Conservation (phyloP, 2,113 vertebrate genomes). For the Rattus rattus region DNA sequence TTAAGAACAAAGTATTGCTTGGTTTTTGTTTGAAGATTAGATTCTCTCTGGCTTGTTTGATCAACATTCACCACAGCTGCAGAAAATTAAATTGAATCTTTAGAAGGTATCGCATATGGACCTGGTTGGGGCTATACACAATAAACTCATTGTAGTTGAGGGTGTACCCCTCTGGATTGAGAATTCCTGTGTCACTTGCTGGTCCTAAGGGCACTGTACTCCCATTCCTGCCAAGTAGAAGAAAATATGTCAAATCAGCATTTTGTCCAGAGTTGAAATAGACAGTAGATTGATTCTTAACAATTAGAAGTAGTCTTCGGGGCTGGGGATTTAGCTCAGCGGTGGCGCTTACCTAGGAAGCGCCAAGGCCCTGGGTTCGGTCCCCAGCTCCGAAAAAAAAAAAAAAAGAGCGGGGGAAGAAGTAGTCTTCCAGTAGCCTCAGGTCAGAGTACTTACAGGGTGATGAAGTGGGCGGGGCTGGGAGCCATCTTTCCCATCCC, state of each 20-base stretch:
- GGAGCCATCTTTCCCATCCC: conserved; percentile 93
- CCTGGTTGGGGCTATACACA: conserved; percentile 91
- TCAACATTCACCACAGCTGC: conserved; percentile 89
- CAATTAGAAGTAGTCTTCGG: background rate
- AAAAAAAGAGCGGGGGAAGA: too few species aligned
- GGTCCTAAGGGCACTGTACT: conserved; percentile 91
- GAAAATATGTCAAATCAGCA: background rate
- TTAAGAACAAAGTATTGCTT: background rate
- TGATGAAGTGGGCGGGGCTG: conserved; percentile 82
- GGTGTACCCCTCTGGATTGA: conserved; percentile 85
- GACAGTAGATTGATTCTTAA: conserved; percentile 13
- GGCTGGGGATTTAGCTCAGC: too few species aligned
- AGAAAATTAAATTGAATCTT: conserved; percentile 90
- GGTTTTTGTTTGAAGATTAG: conserved; percentile 45
- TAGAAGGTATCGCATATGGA: conserved; percentile 92
- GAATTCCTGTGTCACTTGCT: conserved; percentile 81
- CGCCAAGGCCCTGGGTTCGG: too few species aligned
- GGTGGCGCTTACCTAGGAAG: too few species aligned
- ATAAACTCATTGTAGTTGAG: conserved; percentile 95
- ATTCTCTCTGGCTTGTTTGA: background rate
- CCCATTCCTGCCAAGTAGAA: conserved; percentile 86
- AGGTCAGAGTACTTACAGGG: conserved; percentile 87
- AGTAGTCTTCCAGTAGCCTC: background rate
- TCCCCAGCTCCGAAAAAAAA: too few species aligned
- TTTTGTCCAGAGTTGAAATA: conserved; percentile 6